Base-by-base conservation (phyloP, 2,797 vertebrate genomes). In the Chloroceryle inda region DNA sequence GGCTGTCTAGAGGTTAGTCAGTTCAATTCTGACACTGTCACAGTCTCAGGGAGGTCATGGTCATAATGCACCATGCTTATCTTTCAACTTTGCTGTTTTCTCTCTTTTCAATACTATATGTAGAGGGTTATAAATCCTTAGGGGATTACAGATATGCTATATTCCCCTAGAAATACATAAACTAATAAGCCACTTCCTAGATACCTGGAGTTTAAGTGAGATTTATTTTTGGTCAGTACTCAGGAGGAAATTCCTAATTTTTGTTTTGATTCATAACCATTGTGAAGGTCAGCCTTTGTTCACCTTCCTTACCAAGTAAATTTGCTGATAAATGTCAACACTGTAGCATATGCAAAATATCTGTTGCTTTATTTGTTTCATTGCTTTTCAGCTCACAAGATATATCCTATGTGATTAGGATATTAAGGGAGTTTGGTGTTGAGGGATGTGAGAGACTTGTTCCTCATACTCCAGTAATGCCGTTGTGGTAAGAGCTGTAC, bases 361-460 rank as follows among this genome's bases (percentile, higher is more conserved):
- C 13, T 64, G 52, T 81, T 59, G 42, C 22, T 74, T 77, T 50
- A 35, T 13, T 29, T 71, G 14, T 58, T 61, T 66, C 56, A 38
- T 4, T 15, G 49, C 37, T n/a, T 68, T 69, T 50, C n/a, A 45
- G 6, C 33, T 79, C 0, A 0, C 59, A 26, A 89, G 18, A 45
- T 37, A 56, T 2, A 63, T 29, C 31, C 12, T n/a, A 3, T 26
- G 10, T 42, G 16, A 15, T 35, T 42, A 87, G 35, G 27, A 38
- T 37, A 62, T 81, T 72, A 69, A 82, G 23, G 31, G 63, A 73
- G 13, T 62, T 47, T 83, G 31, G 14, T 33, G 27, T 6, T 69
- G 50, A 44, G 13, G 7, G 24, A 86, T 61, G 16, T 83, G 66
- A 66, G 11, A 81, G 18, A 45, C 55, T 35, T 23, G 58, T 33